Percentiles rank a stretch among this genome's conserved stretches.
phyloP scores from a whole-genome alignment of 2,888 invertebrate genomes.

The Reticulitermes lucifugus region DNA sequence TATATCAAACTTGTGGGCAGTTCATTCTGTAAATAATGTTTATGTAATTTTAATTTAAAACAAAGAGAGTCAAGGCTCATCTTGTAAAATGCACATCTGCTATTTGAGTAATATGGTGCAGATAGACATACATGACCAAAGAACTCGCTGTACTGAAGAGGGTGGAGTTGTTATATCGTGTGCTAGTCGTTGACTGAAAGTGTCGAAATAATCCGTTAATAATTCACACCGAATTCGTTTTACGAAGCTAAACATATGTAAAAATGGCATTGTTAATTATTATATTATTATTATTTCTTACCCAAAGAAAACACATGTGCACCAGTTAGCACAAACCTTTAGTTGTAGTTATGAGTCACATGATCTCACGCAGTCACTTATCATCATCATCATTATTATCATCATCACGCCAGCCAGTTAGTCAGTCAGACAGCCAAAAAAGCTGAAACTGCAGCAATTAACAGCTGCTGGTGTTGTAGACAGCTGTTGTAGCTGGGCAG shows the following conservation, averaged over 20 bases:
- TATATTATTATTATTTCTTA: slow-evolving; percentile 52
- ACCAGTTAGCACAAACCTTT: slow-evolving; percentile 48
- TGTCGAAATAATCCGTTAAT: slow-evolving; percentile 36
- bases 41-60: slow-evolving; percentile 47
- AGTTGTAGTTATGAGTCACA: slow-evolving; percentile 46
- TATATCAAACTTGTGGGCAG: slow-evolving; percentile 39
- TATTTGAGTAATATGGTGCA: slow-evolving; percentile 25
- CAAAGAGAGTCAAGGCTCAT: slow-evolving; percentile 32
- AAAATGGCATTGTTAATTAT: slow-evolving; percentile 47
- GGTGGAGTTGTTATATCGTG: slow-evolving; percentile 50
- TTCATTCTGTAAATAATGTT: slow-evolving; percentile 44
- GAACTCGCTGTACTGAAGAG: slow-evolving; percentile 34
- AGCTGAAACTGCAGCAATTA: background rate
- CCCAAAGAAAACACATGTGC: slow-evolving; percentile 43
- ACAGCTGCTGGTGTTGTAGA: slow-evolving; percentile 1
- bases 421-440: slow-evolving; percentile 1
- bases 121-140: slow-evolving; percentile 24
- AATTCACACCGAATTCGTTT: slow-evolving; percentile 37
- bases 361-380: slow-evolving; percentile 47
- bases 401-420: background rate
- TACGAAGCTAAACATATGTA: slow-evolving; percentile 34
- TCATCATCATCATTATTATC: too few species aligned
- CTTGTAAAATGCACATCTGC: slow-evolving; percentile 37
- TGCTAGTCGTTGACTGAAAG: slow-evolving; percentile 52
- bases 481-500: background rate